These are phyloP conservation scores for Timandra comae DNA, from an alignment of 2,888 invertebrate genomes.

Conservation along the genomic window DNA sequence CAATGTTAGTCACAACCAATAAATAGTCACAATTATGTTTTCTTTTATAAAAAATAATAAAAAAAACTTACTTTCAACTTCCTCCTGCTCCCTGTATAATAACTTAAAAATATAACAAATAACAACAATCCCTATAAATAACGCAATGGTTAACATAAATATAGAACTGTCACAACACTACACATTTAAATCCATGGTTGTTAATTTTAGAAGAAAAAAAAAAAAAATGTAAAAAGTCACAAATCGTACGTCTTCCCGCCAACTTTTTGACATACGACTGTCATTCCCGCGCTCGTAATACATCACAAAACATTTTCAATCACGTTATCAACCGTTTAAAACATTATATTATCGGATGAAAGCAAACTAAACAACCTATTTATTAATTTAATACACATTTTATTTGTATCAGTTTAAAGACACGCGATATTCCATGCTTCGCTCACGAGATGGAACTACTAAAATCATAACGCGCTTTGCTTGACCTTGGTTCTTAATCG, in stretches of 20 bases:
- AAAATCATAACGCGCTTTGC: conserved; percentile 25
- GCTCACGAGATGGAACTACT: conserved; percentile 24
- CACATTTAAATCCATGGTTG: conserved; percentile 41
- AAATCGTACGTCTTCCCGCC: conserved; percentile 52
- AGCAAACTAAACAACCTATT: too few species aligned
- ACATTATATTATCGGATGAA: not conserved
- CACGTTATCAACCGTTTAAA: not conserved
- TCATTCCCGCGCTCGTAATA: conserved; percentile 32
- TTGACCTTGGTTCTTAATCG: conserved; percentile 25
- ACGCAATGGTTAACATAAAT: conserved; percentile 56
- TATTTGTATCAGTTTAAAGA: conserved; percentile 10
- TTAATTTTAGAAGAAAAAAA: conserved; percentile 1
- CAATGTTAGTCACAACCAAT: too few species aligned
- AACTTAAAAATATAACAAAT: conserved; percentile 43
- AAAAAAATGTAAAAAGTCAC: conserved; percentile 28
- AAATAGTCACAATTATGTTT: too few species aligned
- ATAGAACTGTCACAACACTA: conserved; percentile 52
- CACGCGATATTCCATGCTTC: conserved; percentile 23
- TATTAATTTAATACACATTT: too few species aligned
- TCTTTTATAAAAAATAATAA: conserved; percentile 1
- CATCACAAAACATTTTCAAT: conserved; percentile 12
- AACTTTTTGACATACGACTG: conserved; percentile 41
- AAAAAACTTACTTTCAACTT: conserved; percentile 34
- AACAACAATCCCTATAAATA: conserved; percentile 39
- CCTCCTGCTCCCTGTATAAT: conserved; percentile 23